phyloP scores from a whole-genome alignment of 2,113 vertebrate genomes.

The rat (Rattus norvegicus) region GRCr8 NC_086031.1:94916501-94917000 shows the following conservation, averaged over 20 bases:
- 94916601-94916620: not conserved
- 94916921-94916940: slow-evolving; percentile 31
- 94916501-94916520: slow-evolving; percentile 95
- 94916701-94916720: slow-evolving; percentile 14
- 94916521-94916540: slow-evolving; percentile 89
- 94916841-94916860: not conserved
- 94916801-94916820: not conserved
- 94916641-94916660: not conserved
- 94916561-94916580: slow-evolving; percentile 41
- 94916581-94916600: slow-evolving; percentile 29
- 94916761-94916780: not conserved
- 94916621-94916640: not conserved
- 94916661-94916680: slow-evolving; percentile 8
- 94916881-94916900: not conserved
- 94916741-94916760: slow-evolving; percentile 15
- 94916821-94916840: not conserved
- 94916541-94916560: slow-evolving; percentile 93
- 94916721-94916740: slow-evolving; percentile 21
- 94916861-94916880: not conserved
- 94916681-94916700: not conserved
- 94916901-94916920: not conserved
- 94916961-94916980: not conserved
- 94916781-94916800: not conserved
- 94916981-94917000: slow-evolving; percentile 41
- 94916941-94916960: not conserved